Evolutionary conservation across 2,888 invertebrate species (phyloP).

Genomic region (Carpatolechia fugitivella): DNA sequence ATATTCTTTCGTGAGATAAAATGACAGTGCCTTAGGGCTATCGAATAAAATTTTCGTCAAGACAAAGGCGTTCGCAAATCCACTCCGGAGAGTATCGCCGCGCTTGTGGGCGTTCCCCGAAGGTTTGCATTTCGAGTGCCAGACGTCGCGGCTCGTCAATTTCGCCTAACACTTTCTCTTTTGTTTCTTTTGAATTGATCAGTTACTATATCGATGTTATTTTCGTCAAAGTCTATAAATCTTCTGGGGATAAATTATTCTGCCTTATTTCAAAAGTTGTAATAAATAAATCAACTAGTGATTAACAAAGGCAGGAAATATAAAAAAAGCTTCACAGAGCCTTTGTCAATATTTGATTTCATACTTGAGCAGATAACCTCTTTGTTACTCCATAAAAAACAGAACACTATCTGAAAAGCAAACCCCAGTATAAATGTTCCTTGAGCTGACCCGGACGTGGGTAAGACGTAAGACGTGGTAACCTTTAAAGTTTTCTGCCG

Average conservation of each 20-base stretch:
- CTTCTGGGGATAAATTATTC: not conserved
- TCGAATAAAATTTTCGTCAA: constrained; percentile 48
- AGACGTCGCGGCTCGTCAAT: constrained; percentile 46
- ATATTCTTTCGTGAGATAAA: no score
- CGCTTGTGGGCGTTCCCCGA: constrained; percentile 35
- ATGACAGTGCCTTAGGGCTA: constrained; percentile 27
- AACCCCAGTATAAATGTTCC: not conserved
- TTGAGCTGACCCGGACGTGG: not conserved
- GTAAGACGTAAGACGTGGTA: not conserved
- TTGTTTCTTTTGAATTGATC: not conserved
- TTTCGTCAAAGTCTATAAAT: not conserved
- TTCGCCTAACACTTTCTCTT: constrained; percentile 40
- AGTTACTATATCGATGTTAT: not conserved
- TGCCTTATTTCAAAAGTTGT: not conserved
- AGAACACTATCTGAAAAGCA: not conserved
- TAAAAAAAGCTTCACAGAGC: no score
- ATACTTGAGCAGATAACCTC: no score
- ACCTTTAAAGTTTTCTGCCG: constrained; percentile 31
- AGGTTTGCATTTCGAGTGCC: constrained; percentile 50
- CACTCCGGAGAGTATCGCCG: constrained; percentile 41
- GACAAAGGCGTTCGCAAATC: constrained; percentile 48
- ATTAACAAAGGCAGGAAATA: not conserved
- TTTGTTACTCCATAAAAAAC: no score
- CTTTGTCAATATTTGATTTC: no score
- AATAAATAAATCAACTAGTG: not conserved